Conservation (phyloP, 2,797 vertebrate species). For the Mareca strepera region DNA sequence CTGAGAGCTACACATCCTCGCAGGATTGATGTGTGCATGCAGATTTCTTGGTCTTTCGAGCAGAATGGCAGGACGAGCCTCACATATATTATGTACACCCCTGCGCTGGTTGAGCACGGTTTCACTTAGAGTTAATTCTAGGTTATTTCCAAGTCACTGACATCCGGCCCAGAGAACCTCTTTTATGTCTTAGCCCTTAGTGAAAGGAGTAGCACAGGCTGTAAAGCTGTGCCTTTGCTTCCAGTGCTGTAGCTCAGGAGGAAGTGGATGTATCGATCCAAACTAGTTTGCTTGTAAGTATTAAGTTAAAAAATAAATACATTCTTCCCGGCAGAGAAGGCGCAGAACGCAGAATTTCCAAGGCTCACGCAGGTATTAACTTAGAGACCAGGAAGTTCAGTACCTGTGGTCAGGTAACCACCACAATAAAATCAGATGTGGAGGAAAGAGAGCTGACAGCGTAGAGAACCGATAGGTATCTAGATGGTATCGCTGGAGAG, state of each 20-base stretch:
- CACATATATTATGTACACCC: rapidly evolving
- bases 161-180: background rate
- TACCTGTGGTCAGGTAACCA: background rate
- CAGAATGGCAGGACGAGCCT: constrained; percentile 10
- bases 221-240: background rate
- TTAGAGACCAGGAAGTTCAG: background rate
- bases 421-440: constrained; percentile 7
- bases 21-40: background rate
- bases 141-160: background rate
- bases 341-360: background rate
- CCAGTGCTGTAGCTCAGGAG: background rate
- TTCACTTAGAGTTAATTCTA: background rate
- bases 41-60: background rate
- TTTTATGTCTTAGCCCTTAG: background rate
- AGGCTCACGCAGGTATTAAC: background rate
- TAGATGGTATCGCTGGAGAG: background rate
- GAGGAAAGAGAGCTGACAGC: constrained; percentile 8
- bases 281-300: background rate
- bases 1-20: constrained; percentile 52
- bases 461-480: background rate
- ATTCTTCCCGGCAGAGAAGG: background rate
- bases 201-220: background rate
- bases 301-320: background rate
- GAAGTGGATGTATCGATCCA: background rate
- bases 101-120: background rate